A percentile compares a stretch with the other conserved stretches of the same genome.
phyloP scores from a whole-genome alignment of 2,888 invertebrate genomes.

The Melanophora roralis region DNA sequence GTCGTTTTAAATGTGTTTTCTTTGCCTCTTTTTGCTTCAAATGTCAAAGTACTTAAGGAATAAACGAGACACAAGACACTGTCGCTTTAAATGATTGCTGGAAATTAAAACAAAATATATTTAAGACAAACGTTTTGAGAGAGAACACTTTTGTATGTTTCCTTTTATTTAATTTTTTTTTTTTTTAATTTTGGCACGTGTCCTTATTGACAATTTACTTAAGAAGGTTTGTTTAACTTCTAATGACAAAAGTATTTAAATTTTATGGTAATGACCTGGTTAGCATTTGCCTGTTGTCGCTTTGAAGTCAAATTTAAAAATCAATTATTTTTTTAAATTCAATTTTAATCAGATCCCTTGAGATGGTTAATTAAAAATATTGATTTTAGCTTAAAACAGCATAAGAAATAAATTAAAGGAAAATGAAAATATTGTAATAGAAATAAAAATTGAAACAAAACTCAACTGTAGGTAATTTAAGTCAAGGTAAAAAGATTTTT shows the following conservation, averaged over 20 bases:
- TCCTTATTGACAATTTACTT: neutral
- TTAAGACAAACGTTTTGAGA: neutral
- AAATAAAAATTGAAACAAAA: no score
- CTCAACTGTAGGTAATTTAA: no score
- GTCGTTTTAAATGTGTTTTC: neutral
- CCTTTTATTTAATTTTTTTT: no score
- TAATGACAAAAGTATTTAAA: neutral
- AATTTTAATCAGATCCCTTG: no score
- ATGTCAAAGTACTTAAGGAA: neutral
- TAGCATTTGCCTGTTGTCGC: no score
- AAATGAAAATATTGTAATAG: no score
- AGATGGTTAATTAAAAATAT: no score
- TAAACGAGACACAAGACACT: neutral
- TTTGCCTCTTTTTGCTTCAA: neutral
- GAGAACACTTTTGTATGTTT: neutral
- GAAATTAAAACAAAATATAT: neutral
- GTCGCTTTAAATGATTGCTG: neutral
- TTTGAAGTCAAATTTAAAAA: no score
- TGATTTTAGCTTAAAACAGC: no score
- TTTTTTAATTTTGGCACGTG: neutral
- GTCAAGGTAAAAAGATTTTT: no score
- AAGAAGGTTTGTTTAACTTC: neutral
- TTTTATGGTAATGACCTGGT: neutral
- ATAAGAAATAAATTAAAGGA: no score
- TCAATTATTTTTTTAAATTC: no score